Conservation (phyloP, 1,140 invertebrate species). For the Procambarus virginalis region DNA sequence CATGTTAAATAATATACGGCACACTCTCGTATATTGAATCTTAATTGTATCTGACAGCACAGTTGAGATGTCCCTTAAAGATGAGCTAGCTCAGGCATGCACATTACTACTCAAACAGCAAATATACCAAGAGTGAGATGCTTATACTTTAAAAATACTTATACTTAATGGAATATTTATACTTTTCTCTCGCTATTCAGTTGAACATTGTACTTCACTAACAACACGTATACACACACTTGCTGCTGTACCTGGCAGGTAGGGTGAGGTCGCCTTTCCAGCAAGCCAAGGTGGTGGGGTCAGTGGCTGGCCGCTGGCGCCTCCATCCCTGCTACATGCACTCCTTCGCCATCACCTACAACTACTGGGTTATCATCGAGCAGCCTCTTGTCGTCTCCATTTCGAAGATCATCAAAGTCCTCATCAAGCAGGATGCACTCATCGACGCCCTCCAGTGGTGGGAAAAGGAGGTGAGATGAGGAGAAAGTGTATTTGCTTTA, state of each 20-base stretch:
- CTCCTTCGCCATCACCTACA: constrained; percentile 74
- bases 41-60: too few species aligned
- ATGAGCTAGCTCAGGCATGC: too few species aligned
- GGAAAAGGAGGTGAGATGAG: constrained; percentile 56
- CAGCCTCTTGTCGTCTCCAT: constrained; percentile 72
- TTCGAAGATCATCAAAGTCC: constrained; percentile 51
- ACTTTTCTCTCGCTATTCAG: too few species aligned
- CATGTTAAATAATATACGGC: too few species aligned
- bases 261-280: constrained; percentile 51
- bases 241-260: not conserved
- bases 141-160: too few species aligned
- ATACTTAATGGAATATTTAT: too few species aligned
- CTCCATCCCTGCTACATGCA: constrained; percentile 74
- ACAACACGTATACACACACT: not conserved
- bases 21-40: too few species aligned
- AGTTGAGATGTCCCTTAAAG: too few species aligned
- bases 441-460: constrained; percentile 70
- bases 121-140: too few species aligned
- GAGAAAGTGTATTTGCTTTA: too few species aligned
- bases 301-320: constrained; percentile 67
- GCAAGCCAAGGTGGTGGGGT: constrained; percentile 45
- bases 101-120: too few species aligned
- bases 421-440: constrained; percentile 61
- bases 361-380: constrained; percentile 74
- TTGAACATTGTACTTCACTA: too few species aligned